A percentile compares a stretch with the other conserved stretches of the same genome.
These are phyloP conservation scores for Drosophila navojoa DNA, from an alignment of 1,140 invertebrate genomes.

Conservation along the genomic window DNA sequence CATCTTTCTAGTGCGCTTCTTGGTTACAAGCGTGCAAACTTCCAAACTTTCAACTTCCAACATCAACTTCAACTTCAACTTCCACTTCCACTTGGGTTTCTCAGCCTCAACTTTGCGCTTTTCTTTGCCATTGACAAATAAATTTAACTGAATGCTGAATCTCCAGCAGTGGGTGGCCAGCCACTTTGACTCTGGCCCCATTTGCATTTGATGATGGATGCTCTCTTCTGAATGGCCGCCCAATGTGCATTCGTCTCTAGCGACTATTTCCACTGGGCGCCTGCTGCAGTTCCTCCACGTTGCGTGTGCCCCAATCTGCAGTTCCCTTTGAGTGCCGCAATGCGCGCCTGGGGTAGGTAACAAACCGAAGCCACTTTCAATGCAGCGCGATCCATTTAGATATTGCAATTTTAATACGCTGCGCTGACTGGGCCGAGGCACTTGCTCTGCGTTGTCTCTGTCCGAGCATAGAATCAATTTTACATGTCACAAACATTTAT, in stretches of 20 bases:
- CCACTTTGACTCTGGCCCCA: constrained; percentile 37
- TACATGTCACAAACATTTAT: no score
- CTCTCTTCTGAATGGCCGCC: constrained; percentile 34
- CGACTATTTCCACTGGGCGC: background rate
- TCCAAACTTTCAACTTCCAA: background rate
- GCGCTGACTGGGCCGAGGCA: no score
- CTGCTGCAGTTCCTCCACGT: constrained; percentile 10
- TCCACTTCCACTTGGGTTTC: constrained; percentile 20
- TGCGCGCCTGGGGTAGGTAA: no score
- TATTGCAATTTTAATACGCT: no score
- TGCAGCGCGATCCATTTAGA: no score
- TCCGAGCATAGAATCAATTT: no score
- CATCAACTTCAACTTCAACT: constrained; percentile 29
- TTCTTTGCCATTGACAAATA: constrained; percentile 78
- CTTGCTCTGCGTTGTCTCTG: no score
- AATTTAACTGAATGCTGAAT: constrained; percentile 50
- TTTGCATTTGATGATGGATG: constrained; percentile 70
- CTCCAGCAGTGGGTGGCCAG: background rate
- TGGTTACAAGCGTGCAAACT: constrained; percentile 45
- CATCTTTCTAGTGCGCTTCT: constrained; percentile 51
- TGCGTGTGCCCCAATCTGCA: background rate
- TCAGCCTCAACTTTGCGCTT: constrained; percentile 61
- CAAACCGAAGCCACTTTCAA: no score
- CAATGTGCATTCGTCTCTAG: constrained; percentile 27
- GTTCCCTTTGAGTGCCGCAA: no score